Conservation (phyloP, 2,113 vertebrate genomes). For the Brachionichthys hirsutus region DNA sequence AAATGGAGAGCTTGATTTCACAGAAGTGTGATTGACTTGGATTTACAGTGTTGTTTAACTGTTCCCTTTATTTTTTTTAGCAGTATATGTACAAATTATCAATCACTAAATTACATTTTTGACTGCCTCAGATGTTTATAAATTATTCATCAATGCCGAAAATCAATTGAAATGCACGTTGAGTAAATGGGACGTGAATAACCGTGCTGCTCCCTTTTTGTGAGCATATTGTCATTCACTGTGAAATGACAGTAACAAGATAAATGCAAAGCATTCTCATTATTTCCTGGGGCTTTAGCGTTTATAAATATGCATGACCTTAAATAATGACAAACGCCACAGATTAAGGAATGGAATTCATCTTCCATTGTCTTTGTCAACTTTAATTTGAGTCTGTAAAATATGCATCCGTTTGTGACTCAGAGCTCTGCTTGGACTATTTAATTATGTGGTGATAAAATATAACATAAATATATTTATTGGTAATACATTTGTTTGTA, state of each 20-base stretch:
- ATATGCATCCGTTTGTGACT: slow-evolving; percentile 34
- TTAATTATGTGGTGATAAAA: too few species aligned
- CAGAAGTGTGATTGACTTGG: too few species aligned
- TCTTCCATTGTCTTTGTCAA: slow-evolving; percentile 33
- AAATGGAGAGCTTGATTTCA: too few species aligned
- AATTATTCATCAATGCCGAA: neutral
- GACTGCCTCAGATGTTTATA: too few species aligned
- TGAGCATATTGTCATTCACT: slow-evolving; percentile 55
- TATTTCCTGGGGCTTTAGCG: slow-evolving; percentile 36
- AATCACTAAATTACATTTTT: neutral
- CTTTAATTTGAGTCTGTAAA: slow-evolving; percentile 41
- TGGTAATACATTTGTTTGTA: slow-evolving; percentile 18
- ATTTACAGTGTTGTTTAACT: too few species aligned
- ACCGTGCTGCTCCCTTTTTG: slow-evolving; percentile 27
- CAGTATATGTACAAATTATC: neutral
- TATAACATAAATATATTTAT: neutral
- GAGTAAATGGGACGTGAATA: slow-evolving; percentile 30
- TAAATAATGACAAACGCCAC: slow-evolving; percentile 58
- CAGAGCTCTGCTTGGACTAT: slow-evolving; percentile 17
- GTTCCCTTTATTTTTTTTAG: too few species aligned
- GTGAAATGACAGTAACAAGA: slow-evolving; percentile 56
- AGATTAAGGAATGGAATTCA: slow-evolving; percentile 66
- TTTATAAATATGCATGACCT: slow-evolving; percentile 72
- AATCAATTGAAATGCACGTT: slow-evolving; percentile 33
- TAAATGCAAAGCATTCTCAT: slow-evolving; percentile 57